A percentile compares a stretch with the other conserved stretches of the same genome.
Evolutionary conservation across 2,888 invertebrate species (phyloP).

Genomic region (Drosophila melanocephala): DNA sequence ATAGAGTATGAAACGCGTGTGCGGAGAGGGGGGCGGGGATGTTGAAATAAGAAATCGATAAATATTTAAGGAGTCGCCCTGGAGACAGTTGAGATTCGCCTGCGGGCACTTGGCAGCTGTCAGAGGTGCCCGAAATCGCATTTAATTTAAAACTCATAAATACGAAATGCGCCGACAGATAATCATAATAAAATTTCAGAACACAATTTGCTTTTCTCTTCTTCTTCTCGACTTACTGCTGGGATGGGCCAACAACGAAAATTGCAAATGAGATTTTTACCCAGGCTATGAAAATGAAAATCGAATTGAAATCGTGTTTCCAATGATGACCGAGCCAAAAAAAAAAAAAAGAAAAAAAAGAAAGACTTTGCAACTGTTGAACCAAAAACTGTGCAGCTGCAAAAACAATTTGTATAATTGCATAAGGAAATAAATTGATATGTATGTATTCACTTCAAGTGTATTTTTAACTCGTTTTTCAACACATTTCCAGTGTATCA

Average conservation of each 20-base stretch:
- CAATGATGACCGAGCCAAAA: conserved; percentile 6
- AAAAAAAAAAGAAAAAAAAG: neutral
- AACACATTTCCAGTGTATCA: conserved; percentile 31
- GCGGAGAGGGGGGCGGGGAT: neutral
- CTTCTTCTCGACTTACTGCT: neutral
- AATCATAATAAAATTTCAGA: conserved; percentile 74
- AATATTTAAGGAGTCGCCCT: conserved; percentile 72
- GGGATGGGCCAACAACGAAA: conserved; percentile 31
- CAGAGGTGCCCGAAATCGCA: conserved; percentile 65
- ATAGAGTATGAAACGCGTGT: conserved; percentile 10
- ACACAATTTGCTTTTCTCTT: conserved; percentile 42
- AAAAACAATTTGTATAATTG: conserved; percentile 67
- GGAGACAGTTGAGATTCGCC: conserved; percentile 41
- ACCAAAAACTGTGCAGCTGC: conserved; percentile 4
- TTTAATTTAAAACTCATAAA: conserved; percentile 82
- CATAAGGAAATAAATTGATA: conserved; percentile 19
- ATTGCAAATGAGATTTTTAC: conserved; percentile 65
- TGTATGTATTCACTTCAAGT: neutral
- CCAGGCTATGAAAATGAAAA: conserved; percentile 44
- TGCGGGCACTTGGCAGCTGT: conserved; percentile 33
- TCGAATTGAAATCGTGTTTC: conserved; percentile 40
- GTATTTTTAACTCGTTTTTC: conserved; percentile 2
- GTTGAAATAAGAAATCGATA: conserved; percentile 66
- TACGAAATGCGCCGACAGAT: conserved; percentile 73
- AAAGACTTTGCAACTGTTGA: conserved; percentile 19